A percentile compares a stretch with the other conserved stretches of the same genome.
phyloP scores from a whole-genome alignment of 30 jellyfish, hydroid and myxozoan species.

The Turritopsis dohrnii region DNA sequence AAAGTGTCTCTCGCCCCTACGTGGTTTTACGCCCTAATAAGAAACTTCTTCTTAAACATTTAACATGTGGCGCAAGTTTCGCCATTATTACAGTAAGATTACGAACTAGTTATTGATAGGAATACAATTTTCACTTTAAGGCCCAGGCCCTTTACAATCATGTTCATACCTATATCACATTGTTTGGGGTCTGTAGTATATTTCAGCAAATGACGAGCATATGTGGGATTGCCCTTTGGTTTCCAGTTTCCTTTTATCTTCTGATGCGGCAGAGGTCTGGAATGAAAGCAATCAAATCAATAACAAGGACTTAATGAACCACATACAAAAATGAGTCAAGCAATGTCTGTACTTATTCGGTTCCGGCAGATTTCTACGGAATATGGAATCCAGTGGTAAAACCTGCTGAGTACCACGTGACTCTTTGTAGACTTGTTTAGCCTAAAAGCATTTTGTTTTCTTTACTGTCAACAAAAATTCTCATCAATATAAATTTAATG shows the following conservation, averaged over 20 bases:
- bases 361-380: slow-evolving; percentile 38
- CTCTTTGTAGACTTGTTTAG: slow-evolving; percentile 37
- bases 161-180: slow-evolving; percentile 38
- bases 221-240: slow-evolving; percentile 38
- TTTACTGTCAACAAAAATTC: not conserved
- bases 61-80: too few relatives aligned
- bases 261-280: slow-evolving; percentile 64
- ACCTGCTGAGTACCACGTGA: slow-evolving; percentile 58
- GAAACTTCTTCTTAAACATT: not conserved
- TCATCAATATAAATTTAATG: too few relatives aligned
- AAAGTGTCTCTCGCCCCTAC: too few relatives aligned
- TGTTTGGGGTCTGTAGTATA: slow-evolving; percentile 39
- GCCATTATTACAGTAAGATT: too few relatives aligned
- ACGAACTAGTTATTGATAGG: too few relatives aligned
- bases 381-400: slow-evolving; percentile 56
- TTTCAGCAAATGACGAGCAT: slow-evolving; percentile 41
- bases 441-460: slow-evolving; percentile 20
- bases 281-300: not conserved
- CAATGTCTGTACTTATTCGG: slow-evolving; percentile 37
- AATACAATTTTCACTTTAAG: too few relatives aligned
- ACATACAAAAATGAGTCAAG: not conserved
- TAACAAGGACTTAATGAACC: not conserved
- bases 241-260: slow-evolving; percentile 31
- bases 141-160: too few relatives aligned
- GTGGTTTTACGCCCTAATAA: not conserved